A percentile compares a stretch with the other conserved stretches of the same genome.
These are phyloP conservation scores for Sycophaga agraensis DNA, from an alignment of 1,140 invertebrate genomes.

Conservation along the genomic window DNA sequence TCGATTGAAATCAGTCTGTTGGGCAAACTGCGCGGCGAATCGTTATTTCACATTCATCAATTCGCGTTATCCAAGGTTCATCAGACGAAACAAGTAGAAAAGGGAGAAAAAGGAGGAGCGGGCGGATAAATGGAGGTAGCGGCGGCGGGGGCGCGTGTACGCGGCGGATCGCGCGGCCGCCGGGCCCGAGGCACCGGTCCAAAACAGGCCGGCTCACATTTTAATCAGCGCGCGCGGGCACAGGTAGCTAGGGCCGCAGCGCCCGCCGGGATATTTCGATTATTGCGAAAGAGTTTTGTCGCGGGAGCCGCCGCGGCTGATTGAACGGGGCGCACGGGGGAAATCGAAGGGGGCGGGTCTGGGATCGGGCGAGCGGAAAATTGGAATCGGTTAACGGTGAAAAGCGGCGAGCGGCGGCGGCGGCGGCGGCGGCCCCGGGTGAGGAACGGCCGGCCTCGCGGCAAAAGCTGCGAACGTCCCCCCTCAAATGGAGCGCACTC, in stretches of 20 bases:
- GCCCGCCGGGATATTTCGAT: constrained; percentile 18
- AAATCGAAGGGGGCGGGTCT: not conserved
- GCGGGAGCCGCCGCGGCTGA: constrained; percentile 3
- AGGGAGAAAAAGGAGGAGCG: constrained; percentile 1
- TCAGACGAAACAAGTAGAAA: not conserved
- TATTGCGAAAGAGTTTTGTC: constrained; percentile 23
- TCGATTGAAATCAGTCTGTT: constrained; percentile 2
- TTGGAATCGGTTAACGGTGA: constrained; percentile 32
- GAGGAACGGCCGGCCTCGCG: not conserved
- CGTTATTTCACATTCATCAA: constrained; percentile 13
- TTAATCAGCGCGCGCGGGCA: constrained; percentile 13
- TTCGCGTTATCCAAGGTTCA: constrained; percentile 1
- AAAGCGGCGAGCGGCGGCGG: constrained; percentile 19
- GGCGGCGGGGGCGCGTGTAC: not conserved
- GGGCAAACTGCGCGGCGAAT: not conserved
- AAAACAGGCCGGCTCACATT: constrained; percentile 5
- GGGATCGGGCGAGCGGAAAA: constrained; percentile 24
- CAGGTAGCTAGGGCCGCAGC: not conserved
- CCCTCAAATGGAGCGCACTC: constrained; percentile 30
- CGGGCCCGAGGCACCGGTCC: not conserved
- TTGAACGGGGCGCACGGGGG: not conserved
- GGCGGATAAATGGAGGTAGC: too few species aligned
- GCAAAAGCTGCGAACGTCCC: constrained; percentile 15
- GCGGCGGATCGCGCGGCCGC: not conserved
- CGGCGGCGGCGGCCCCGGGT: too few species aligned